Evolutionary conservation across 2,113 vertebrate species (phyloP), one percentile per base, ranked within the genome.

Genomic region (Motacilla alba): DNA sequence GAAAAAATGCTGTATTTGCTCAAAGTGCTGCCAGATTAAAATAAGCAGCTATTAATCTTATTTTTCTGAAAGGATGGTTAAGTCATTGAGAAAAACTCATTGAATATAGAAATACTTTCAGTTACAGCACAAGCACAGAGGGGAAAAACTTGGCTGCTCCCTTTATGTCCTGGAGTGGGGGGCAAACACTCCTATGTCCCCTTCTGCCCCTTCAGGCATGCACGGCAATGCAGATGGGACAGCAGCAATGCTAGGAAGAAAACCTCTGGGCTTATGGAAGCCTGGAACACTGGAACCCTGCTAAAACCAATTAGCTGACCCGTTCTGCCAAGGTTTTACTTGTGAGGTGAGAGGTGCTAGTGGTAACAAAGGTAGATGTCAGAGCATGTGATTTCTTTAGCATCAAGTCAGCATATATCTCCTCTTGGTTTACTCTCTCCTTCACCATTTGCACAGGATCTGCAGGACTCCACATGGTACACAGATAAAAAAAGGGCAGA

Each of bases 21-120:
- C 91, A 80, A 95, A 96, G 86, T 64, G 47, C 88, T 96, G 87
- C 87, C 94, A 94, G 93, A 92, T 96, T 95, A 78, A 97, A 96
- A 92, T 90, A 95, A 94, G 79, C 63, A 95, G 56, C 79, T 94
- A 93, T 95, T 93, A 43, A 78, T 90, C 82, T 94, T 86, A 43
- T 67, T 88, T 89, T 86, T 74, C 87, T 88, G 72, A 78, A 92
- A 83, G 56, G 60, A 67, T 78, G 86, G 82, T 95, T 96, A 95
- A 94, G 68, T 96, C 83, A 90, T 93, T 93, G 85, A 93, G 83
- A 80, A 94, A 96, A 91, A 50, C 35, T 78, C 70, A 49, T 63
- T 81, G 79, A 63, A 84, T 75, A 35, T 41, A 78, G 72, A 94
- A 94, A 72, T 43, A 72, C 14, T 94, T 75, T 68, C 30, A 83